Evolutionary conservation across 2,113 vertebrate species (phyloP).

Genomic region (Planiliza haematocheilus): DNA sequence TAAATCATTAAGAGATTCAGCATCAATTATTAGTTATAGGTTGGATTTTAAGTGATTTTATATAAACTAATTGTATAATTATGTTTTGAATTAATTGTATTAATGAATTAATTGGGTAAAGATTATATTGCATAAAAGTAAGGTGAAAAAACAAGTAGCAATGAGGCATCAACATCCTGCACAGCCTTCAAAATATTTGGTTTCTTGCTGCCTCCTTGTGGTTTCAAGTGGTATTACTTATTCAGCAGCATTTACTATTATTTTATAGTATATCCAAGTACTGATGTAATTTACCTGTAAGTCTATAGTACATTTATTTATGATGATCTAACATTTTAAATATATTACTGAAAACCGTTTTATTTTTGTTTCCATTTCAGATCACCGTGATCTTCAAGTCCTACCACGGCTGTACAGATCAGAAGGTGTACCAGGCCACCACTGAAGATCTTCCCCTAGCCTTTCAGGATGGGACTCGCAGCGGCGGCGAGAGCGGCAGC

Average conservation of each 20-base stretch:
- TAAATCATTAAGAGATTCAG: conserved; percentile 1
- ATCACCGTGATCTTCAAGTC: conserved; percentile 89
- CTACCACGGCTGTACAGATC: conserved; percentile 85
- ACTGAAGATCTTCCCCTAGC: conserved; percentile 85
- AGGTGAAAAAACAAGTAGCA: background rate
- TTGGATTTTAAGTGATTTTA: background rate
- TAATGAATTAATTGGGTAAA: conserved; percentile 22
- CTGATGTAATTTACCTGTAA: background rate
- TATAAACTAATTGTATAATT: background rate
- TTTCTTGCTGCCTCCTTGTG: conserved; percentile 78
- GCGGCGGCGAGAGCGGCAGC: conserved; percentile 80
- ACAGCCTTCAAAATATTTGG: conserved; percentile 20
- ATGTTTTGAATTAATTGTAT: conserved; percentile 19
- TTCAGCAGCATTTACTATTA: background rate
- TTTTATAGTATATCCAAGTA: too few relatives aligned
- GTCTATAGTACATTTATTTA: background rate
- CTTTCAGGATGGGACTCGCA: conserved; percentile 86
- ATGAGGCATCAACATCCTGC: background rate
- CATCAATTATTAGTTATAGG: conserved; percentile 5
- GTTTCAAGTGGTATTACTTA: conserved; percentile 33
- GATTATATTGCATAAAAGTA: conserved; percentile 7
- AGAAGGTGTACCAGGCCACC: conserved; percentile 88
- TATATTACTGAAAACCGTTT: background rate
- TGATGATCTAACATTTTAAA: background rate
- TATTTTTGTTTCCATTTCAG: conserved; percentile 57